These are phyloP conservation scores for Chrosomus eos DNA, from an alignment of 2,797 vertebrate genomes.

Conservation along the genomic window DNA sequence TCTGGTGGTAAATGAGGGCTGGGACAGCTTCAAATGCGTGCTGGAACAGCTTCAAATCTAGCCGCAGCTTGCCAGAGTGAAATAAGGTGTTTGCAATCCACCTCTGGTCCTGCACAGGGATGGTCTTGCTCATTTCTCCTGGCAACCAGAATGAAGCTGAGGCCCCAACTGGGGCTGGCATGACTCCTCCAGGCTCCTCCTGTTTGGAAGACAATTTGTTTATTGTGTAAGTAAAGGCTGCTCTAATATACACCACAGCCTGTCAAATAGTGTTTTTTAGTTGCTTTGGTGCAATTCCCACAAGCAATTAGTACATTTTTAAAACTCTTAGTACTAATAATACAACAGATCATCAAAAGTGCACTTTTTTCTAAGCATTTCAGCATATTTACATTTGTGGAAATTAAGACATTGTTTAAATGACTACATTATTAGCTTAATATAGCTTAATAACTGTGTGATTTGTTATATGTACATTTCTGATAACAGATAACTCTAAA, in stretches of 20 bases:
- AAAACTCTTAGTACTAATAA: too few species aligned
- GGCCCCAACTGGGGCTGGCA: not conserved
- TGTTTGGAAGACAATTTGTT: too few species aligned
- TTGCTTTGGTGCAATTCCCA: not conserved
- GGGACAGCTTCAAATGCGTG: too few species aligned
- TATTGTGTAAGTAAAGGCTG: not conserved
- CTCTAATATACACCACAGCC: not conserved
- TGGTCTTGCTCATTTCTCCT: slow-evolving; percentile 22
- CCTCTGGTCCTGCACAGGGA: slow-evolving; percentile 35
- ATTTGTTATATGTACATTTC: too few species aligned
- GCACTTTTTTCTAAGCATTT: not conserved
- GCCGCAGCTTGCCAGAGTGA: slow-evolving; percentile 3
- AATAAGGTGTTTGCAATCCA: slow-evolving; percentile 18
- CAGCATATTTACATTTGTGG: not conserved
- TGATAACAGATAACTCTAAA: too few species aligned
- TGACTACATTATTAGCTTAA: too few species aligned
- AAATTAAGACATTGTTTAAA: too few species aligned
- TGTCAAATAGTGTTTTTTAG: not conserved
- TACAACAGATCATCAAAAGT: not conserved
- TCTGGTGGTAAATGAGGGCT: slow-evolving; percentile 40
- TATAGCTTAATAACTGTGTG: too few species aligned
- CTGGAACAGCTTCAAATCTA: slow-evolving; percentile 39
- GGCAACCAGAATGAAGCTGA: slow-evolving; percentile 27
- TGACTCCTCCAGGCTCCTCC: too few species aligned
- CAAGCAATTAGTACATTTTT: not conserved